Base-by-base conservation (phyloP, 1,140 invertebrate species). In the Drosophila mojavensis region DNA sequence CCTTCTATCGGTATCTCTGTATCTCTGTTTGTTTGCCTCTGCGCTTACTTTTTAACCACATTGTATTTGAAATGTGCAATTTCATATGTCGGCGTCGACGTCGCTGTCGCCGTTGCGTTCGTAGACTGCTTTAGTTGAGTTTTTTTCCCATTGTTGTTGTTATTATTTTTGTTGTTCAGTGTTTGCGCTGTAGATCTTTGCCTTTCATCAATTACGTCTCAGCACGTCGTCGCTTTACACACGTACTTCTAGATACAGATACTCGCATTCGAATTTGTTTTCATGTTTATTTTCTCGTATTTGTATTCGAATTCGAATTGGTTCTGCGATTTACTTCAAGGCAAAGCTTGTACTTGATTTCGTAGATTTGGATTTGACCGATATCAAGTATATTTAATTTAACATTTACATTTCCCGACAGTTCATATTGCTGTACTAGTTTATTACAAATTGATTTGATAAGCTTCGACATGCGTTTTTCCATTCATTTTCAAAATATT, bases 1-100 rank as follows among this genome's bases (percentile, higher is more conserved):
- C 36, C 36, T 13, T 58, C 43, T n/a, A 24, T 26, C 39, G 11
- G 24, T 56, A 63, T 70, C 43, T 47, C 43, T 79, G 73, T 83
- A 67, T 81, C 50, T 76, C 36, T 73, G 50, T 73, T 72, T 69
- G 74, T 74, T 66, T 76, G 72, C 66, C 56, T 78, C 66, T 66
- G 78, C 63, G 71, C 64, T 90, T 84, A 90, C 85, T 84, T 89
- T 89, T 90, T 89, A 90, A 79, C 75, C 81, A 89, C 84, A 89
- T 84, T 90, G 84, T 89, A 84, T 89, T 89, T 70, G 69, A 88
- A 89, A 89, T 89, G 84, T 89, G 85, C 85, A 89, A 90, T 89
- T 89, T 90, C 54, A 81, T 79, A 89, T 66, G 68, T 59, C 79
- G 68, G 41, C 63, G 59, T 63, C 58, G 56, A 10, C 43, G 13